These are phyloP conservation scores for Onthophagus taurus DNA, from an alignment of 1,140 invertebrate species.

Conservation along the genomic window DNA sequence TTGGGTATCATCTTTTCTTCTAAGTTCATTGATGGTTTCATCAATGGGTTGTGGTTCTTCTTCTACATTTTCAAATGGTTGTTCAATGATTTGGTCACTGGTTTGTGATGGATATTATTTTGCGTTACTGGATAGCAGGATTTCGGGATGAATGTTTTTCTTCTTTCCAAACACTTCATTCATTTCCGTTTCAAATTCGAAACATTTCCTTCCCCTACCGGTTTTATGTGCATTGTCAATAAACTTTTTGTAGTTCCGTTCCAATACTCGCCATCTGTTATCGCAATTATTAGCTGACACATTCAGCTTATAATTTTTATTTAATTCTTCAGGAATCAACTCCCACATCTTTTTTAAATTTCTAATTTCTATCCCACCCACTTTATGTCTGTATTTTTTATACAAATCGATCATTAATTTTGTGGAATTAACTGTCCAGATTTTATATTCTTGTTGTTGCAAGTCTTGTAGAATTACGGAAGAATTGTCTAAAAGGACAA, in stretches of 20 bases:
- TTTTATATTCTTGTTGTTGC: neutral
- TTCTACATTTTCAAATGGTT: no score
- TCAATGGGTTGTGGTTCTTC: no score
- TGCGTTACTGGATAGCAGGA: no score
- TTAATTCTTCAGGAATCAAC: constrained; percentile 9
- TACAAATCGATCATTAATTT: neutral
- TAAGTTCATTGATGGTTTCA: no score
- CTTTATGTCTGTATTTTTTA: constrained; percentile 2
- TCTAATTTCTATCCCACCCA: constrained; percentile 9
- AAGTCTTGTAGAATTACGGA: no score
- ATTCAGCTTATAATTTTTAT: neutral
- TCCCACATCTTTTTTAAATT: constrained; percentile 15
- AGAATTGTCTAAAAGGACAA: no score
- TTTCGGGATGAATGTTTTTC: constrained; percentile 15
- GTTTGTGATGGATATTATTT: no score
- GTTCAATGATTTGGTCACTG: no score
- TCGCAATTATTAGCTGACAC: constrained; percentile 10
- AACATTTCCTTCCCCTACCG: constrained; percentile 15
- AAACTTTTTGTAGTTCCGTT: constrained; percentile 17
- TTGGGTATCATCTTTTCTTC: no score
- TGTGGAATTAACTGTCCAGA: neutral
- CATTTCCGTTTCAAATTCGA: constrained; percentile 18
- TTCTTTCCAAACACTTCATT: constrained; percentile 15
- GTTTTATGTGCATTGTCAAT: constrained; percentile 18
- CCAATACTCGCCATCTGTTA: constrained; percentile 14